Conservation (phyloP, 2,113 vertebrate genomes). For the Larimichthys crocea region DNA sequence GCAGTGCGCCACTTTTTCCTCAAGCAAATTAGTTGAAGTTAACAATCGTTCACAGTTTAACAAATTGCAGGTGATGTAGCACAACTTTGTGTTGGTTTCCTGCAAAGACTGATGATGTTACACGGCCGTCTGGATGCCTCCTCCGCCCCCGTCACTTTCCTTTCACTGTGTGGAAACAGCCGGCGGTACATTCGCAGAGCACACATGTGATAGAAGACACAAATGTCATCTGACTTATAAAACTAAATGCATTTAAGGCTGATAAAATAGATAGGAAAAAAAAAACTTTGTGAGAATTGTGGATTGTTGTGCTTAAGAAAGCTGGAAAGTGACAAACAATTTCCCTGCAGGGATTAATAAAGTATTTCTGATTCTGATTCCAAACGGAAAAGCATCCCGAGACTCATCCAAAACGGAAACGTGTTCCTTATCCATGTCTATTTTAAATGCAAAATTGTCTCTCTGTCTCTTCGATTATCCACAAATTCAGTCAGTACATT, state of each 20-base stretch:
- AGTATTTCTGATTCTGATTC: not conserved
- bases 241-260: too few relatives aligned
- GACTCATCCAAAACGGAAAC: not conserved
- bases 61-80: conserved; percentile 25
- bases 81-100: conserved; percentile 10
- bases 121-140: not conserved
- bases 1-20: not conserved
- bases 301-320: not conserved
- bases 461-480: not conserved
- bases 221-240: not conserved
- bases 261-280: not conserved
- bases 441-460: not conserved
- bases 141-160: not conserved
- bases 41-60: conserved; percentile 19
- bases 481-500: not conserved
- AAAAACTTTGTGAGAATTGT: not conserved
- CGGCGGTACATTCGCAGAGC: not conserved
- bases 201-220: not conserved
- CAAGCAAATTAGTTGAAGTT: not conserved
- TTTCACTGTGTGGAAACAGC: not conserved
- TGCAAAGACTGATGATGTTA: not conserved
- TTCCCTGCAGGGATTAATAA: too few relatives aligned
- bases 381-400: not conserved
- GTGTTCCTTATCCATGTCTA: not conserved
- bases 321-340: not conserved